Percentiles rank a stretch among this genome's conserved stretches.
phyloP scores from a whole-genome alignment of 92 coral and sea anemone genomes.

The Scolanthus callimorphus region DNA sequence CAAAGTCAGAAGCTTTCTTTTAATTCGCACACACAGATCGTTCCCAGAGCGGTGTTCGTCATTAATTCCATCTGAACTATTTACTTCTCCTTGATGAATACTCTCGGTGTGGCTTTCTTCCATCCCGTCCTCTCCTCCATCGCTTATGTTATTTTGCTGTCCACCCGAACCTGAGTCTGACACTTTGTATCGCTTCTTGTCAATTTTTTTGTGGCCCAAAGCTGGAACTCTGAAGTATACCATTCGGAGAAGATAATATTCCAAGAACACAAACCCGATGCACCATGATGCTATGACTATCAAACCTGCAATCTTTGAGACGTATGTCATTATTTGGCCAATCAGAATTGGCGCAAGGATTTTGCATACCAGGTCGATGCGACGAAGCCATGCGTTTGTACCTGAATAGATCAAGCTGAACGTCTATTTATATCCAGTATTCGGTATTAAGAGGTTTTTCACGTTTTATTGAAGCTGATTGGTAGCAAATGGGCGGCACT shows the following conservation, averaged over 20 bases:
- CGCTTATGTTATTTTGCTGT: constrained; percentile 31
- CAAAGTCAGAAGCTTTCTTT: constrained; percentile 43
- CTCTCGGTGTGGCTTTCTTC: too few relatives aligned
- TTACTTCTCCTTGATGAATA: constrained; percentile 23
- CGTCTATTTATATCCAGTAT: too few relatives aligned
- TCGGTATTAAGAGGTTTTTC: too few relatives aligned
- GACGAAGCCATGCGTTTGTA: constrained; percentile 77
- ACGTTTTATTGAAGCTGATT: too few relatives aligned
- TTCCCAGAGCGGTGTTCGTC: background rate
- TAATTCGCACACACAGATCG: constrained; percentile 30
- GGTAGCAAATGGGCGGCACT: too few relatives aligned
- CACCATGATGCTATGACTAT: constrained; percentile 88
- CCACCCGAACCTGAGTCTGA: constrained; percentile 37
- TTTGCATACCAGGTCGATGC: constrained; percentile 90
- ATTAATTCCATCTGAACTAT: constrained; percentile 33
- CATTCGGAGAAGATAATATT: constrained; percentile 66
- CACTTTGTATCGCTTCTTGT: constrained; percentile 8
- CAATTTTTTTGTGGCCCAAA: constrained; percentile 62
- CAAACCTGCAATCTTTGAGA: constrained; percentile 72
- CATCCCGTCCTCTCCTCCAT: too few relatives aligned
- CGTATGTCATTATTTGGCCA: constrained; percentile 83
- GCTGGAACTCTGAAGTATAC: constrained; percentile 78
- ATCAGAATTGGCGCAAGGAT: constrained; percentile 88
- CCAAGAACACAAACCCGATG: constrained; percentile 79
- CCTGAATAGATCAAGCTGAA: constrained; percentile 36